Evolutionary conservation across 2,797 vertebrate genomes (phyloP).

Genomic region (Graptemys geographica): DNA sequence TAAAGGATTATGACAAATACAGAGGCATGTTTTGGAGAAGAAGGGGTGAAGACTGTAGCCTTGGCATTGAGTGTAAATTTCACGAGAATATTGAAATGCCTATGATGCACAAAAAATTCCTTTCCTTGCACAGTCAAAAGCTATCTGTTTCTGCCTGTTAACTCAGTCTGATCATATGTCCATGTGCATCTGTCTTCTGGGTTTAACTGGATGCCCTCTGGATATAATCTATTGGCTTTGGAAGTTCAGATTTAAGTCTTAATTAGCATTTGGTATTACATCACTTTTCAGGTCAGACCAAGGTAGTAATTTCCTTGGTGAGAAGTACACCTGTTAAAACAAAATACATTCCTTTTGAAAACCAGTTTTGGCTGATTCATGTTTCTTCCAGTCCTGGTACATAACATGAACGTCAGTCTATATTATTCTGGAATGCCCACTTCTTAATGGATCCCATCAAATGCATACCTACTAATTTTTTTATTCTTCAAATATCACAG

Average conservation of each 20-base stretch:
- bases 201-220: not conserved
- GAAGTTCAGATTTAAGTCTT: not conserved
- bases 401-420: not conserved
- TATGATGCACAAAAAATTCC: not conserved
- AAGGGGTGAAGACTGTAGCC: not conserved
- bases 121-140: too few species aligned
- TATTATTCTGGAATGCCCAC: not conserved
- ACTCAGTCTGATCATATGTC: not conserved
- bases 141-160: not conserved
- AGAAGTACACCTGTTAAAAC: not conserved
- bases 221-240: not conserved
- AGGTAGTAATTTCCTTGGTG: not conserved
- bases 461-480: not conserved
- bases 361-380: not conserved
- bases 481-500: not conserved
- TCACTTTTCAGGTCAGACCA: not conserved
- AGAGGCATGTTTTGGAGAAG: not conserved
- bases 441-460: not conserved
- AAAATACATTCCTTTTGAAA: not conserved
- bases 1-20: not conserved
- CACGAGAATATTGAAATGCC: not conserved
- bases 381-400: rapidly evolving
- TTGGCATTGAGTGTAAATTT: not conserved
- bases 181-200: not conserved
- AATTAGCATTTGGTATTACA: not conserved